Evolutionary conservation across 2,797 vertebrate species (phyloP).

Genomic region (Sebastolobus alascanus): DNA sequence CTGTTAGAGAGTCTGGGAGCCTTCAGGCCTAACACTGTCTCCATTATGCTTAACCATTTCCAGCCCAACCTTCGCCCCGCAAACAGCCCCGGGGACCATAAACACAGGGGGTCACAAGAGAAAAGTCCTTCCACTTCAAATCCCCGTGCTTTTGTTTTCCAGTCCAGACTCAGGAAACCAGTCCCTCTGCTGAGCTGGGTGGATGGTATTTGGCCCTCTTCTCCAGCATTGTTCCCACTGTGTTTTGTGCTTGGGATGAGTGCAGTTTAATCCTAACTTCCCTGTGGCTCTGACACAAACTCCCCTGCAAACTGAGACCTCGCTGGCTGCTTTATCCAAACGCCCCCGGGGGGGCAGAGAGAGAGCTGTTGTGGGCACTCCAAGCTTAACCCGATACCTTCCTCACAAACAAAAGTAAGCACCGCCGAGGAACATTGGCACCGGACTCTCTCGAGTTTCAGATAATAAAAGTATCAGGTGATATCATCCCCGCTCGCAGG

Average conservation of each 20-base stretch:
- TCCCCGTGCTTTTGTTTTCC: conserved; percentile 57
- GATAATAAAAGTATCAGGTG: conserved; percentile 67
- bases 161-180: conserved; percentile 66
- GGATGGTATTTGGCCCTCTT: conserved; percentile 51
- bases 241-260: conserved; percentile 66
- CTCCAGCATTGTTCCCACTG: conserved; percentile 66
- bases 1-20: conserved; percentile 40
- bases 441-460: conserved; percentile 33
- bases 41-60: conserved; percentile 76
- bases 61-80: conserved; percentile 67
- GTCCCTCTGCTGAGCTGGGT: conserved; percentile 43
- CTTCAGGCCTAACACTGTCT: conserved; percentile 68
- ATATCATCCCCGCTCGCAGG: conserved; percentile 39
- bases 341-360: conserved; percentile 39
- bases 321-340: conserved; percentile 50
- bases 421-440: conserved; percentile 54
- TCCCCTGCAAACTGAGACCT: conserved; percentile 67
- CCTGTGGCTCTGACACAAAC: conserved; percentile 57
- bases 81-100: conserved; percentile 60
- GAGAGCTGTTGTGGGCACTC: conserved; percentile 56
- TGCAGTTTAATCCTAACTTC: conserved; percentile 70
- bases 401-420: conserved; percentile 69
- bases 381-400: conserved; percentile 68
- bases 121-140: conserved; percentile 60
- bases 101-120: conserved; percentile 46